These are phyloP conservation scores for Solea senegalensis DNA, from an alignment of 2,113 vertebrate genomes.

Conservation along the genomic window DNA sequence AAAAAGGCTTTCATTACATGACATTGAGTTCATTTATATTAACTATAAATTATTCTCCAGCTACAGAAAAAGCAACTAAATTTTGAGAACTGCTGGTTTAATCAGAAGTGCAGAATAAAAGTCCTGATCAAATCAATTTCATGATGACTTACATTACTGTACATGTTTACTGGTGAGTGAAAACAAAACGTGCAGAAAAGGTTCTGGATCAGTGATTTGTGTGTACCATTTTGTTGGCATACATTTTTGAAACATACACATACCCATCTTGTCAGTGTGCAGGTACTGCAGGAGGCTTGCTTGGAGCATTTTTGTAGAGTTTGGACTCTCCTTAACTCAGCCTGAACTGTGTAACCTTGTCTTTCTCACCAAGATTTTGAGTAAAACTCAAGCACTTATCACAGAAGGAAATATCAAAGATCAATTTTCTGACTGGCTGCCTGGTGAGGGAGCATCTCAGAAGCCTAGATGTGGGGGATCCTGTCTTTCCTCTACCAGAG, in stretches of 20 bases:
- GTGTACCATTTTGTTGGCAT: background rate
- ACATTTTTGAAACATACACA: constrained; percentile 1
- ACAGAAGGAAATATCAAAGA: constrained; percentile 23
- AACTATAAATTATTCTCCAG: too few species aligned
- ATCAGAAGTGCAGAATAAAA: too few species aligned
- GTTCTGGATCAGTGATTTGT: background rate
- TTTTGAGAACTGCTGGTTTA: too few species aligned
- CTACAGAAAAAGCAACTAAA: too few species aligned
- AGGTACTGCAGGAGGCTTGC: background rate
- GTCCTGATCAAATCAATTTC: too few species aligned
- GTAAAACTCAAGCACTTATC: constrained; percentile 24
- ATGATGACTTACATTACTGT: too few species aligned
- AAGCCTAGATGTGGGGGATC: constrained; percentile 32
- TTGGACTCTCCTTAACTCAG: constrained; percentile 2
- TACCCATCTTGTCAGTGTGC: background rate
- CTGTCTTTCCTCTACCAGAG: constrained; percentile 19
- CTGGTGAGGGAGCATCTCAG: constrained; percentile 23
- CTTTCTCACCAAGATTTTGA: constrained; percentile 35
- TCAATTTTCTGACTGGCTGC: background rate
- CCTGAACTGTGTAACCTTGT: constrained; percentile 15
- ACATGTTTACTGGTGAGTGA: too few species aligned
- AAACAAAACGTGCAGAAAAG: too few species aligned
- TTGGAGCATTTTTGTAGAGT: background rate
- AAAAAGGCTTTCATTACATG: too few species aligned
- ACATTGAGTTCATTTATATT: too few species aligned